A percentile compares a stretch with the other conserved stretches of the same genome.
Conservation (phyloP, 2,888 invertebrate genomes). For the Sarcophaga variegata region DNA sequence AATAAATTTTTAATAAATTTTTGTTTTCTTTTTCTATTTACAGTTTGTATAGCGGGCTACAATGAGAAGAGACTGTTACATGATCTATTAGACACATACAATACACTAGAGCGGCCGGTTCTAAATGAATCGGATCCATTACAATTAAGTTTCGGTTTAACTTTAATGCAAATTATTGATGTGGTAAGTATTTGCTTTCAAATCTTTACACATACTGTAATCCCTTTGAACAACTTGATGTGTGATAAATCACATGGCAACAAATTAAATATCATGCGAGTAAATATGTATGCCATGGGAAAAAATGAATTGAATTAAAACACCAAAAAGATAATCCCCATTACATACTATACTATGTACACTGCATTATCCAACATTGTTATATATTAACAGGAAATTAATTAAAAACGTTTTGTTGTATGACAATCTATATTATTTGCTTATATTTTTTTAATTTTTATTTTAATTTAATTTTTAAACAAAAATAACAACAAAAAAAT, state of each 20-base stretch:
- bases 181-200: constrained; percentile 87
- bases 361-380: too few species aligned
- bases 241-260: too few species aligned
- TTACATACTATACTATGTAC: too few species aligned
- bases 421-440: too few species aligned
- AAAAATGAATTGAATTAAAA: too few species aligned
- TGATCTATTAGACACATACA: constrained; percentile 95
- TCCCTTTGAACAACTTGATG: too few species aligned
- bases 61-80: constrained; percentile 96
- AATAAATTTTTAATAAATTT: not conserved
- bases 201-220: not conserved
- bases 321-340: too few species aligned
- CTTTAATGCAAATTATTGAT: constrained; percentile 98
- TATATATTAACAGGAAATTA: too few species aligned
- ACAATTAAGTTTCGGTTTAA: constrained; percentile 97
- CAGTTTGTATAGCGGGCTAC: constrained; percentile 87
- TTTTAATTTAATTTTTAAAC: constrained; percentile 7
- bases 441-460: not conserved
- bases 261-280: too few species aligned
- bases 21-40: constrained; percentile 71
- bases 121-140: constrained; percentile 98
- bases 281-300: too few species aligned
- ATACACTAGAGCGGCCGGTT: constrained; percentile 96
- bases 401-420: too few species aligned
- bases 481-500: constrained; percentile 3